Base-by-base conservation (phyloP, 2,888 invertebrate species). In the Andrena dorsata region DNA sequence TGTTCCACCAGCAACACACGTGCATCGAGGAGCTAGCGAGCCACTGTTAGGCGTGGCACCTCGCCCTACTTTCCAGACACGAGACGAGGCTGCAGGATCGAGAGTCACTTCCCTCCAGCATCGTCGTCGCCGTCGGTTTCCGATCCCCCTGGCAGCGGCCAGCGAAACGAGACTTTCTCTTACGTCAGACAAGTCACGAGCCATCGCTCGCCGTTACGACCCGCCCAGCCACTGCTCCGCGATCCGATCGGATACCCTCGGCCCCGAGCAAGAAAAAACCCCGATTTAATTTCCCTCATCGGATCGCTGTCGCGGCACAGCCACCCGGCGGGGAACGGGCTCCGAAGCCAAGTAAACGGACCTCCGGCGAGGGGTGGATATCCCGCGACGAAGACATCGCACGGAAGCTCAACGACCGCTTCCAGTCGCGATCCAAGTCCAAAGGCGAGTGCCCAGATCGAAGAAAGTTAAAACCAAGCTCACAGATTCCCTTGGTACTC, bases 1-100 rank as follows among this genome's bases (percentile, higher is more conserved):
- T 41, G 41, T 41, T 41, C 41, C 41, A 16, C 41, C 41, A 41
- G 41, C 41, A 41, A 16, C 16, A 41, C 41, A 76, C 76, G 77
- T 80, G 83, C 82, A 72, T 79, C 77, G 16, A 71, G 82, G 82
- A 65, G 65, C 35, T 5, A 30, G 63, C 73, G 60, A 75, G 77
- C 66, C 77, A 60, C 63, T 76, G 65, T 66, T 76, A 88, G 88
- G 88, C 86, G 88, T 88, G 88, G 86, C 41, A 41, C 41, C 85
- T 85, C 73, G 88, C 68, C 86, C 88, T 88, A 88, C 85, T 88
- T 88, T 86, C 82, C 64, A 76, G 83, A 69, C 49, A 65, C 81
- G 78, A 76, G 85, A 83, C 78, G 86, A 87, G 41, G 77, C 83
- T 58, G 61, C 69, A 74, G 56, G 80, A 86, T 87, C 82, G 77